phyloP scores from a whole-genome alignment of 2,888 invertebrate species.

The Dastarcus helophoroides region DNA sequence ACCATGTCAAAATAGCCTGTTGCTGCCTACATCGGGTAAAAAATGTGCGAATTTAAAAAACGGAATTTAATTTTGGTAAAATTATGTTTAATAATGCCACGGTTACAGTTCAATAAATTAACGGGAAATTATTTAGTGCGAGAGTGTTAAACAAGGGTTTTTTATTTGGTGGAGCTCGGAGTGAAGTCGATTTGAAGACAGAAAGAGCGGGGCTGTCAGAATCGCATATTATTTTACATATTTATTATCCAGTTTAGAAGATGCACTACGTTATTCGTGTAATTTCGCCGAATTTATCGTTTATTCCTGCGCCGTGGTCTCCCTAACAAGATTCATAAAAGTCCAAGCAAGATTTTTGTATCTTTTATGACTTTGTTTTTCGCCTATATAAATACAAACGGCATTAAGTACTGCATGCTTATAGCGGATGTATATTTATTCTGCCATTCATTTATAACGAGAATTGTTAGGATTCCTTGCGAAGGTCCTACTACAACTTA shows the following conservation, averaged over 20 bases:
- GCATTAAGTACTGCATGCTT: too few relatives aligned
- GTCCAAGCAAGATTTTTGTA: constrained; percentile 20
- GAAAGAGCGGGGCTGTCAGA: constrained; percentile 2
- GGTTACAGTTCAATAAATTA: too few relatives aligned
- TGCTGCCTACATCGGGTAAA: too few relatives aligned
- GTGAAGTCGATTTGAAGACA: constrained; percentile 1
- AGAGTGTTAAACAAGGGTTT: background rate
- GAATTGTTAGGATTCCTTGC: too few relatives aligned
- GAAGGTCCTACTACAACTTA: too few relatives aligned
- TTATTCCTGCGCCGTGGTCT: constrained; percentile 14
- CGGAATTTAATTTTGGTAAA: too few relatives aligned
- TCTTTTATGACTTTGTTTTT: constrained; percentile 21
- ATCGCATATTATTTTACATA: constrained; percentile 22
- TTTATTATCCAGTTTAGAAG: constrained; percentile 20
- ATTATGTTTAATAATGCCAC: too few relatives aligned
- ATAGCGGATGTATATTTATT: too few relatives aligned
- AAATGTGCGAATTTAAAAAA: too few relatives aligned
- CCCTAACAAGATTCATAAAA: constrained; percentile 24
- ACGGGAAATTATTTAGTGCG: background rate
- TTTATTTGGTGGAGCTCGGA: background rate
- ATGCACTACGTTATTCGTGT: constrained; percentile 18
- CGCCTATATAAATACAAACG: background rate
- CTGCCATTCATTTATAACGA: too few relatives aligned
- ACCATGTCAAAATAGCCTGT: too few relatives aligned
- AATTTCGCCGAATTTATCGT: constrained; percentile 24